Evolutionary conservation across 2,888 invertebrate species (phyloP), one percentile per base, ranked within the genome.

Genomic region (Agrenia bidenticulata): DNA sequence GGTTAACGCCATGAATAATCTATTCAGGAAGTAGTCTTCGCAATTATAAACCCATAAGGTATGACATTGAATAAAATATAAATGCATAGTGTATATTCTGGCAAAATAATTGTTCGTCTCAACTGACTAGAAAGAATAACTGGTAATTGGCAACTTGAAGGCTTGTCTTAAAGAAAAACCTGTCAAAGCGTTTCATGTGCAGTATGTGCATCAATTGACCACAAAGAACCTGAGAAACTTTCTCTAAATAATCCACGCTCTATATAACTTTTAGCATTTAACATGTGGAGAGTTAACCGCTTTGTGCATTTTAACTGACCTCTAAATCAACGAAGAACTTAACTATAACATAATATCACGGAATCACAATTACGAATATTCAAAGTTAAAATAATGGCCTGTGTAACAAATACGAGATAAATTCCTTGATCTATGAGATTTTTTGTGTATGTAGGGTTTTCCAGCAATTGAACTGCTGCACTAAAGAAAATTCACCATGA

Each of bases 401-500:
- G 4, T 17, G 45, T 51, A 51, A 23, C 23, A 19, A 51, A 23
- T 51, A 17, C 7, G 32, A 51, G 51, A 23, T 51, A 17, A 51
- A 24, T 51, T 23, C 23, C 19, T 51, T 45, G 5, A 17, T 17
- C 4, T 17, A 24, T 19, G 21, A 41, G 21, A 37, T 57, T 57
- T 54, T 54, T 32, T 26, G 26, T 61, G 5, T 68, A 27, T 11
- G 11, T 4, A 11, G 32, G 21, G 61, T 62, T 66, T 66, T 66
- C 64, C 73, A 74, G 73, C 73, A 74, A 72, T 74, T 74, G 61
- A 74, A 74, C 73, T 74, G 73, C 72, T 70, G 73, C 73, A 74
- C 70, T 72, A 69, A 74, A 70, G 66, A 69, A 69, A 74, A 74
- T 74, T 65, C 73, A 70, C 66, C 58, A 71, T 70, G 73, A 74